Evolutionary conservation across 2,888 invertebrate species (phyloP).

Genomic region (Acleris sparsana): DNA sequence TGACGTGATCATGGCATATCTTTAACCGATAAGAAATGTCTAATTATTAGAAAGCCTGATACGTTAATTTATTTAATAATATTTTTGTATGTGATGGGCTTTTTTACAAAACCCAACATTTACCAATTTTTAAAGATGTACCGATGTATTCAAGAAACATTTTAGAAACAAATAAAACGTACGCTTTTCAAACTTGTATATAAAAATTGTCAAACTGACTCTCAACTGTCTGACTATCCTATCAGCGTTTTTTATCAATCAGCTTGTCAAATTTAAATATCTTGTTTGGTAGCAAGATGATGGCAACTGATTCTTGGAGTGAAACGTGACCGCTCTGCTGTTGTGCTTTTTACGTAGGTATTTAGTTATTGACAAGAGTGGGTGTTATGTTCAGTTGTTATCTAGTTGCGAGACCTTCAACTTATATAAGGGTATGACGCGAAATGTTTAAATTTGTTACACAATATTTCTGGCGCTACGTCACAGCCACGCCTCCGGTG

Average conservation of each 20-base stretch:
- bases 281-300: conserved; percentile 14
- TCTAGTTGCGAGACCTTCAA: conserved; percentile 16
- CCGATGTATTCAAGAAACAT: too few species aligned
- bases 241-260: conserved; percentile 11
- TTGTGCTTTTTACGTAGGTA: background rate
- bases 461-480: conserved; percentile 45
- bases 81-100: too few species aligned
- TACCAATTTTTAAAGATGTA: too few species aligned
- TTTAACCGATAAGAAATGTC: background rate
- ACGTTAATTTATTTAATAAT: too few species aligned
- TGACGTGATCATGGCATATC: background rate
- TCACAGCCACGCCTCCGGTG: conserved; percentile 75
- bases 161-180: too few species aligned
- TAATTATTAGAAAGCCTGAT: background rate
- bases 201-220: too few species aligned
- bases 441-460: conserved; percentile 9
- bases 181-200: too few species aligned
- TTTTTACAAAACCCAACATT: too few species aligned
- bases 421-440: conserved; percentile 28
- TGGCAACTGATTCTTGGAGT: conserved; percentile 14
- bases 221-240: too few species aligned
- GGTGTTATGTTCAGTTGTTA: conserved; percentile 8
- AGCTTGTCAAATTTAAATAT: conserved; percentile 17
- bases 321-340: conserved; percentile 24
- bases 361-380: background rate